Evolutionary conservation across 1,140 invertebrate genomes (phyloP), one percentile per base, ranked within the genome.

Genomic region (Magallana gigas): DNA sequence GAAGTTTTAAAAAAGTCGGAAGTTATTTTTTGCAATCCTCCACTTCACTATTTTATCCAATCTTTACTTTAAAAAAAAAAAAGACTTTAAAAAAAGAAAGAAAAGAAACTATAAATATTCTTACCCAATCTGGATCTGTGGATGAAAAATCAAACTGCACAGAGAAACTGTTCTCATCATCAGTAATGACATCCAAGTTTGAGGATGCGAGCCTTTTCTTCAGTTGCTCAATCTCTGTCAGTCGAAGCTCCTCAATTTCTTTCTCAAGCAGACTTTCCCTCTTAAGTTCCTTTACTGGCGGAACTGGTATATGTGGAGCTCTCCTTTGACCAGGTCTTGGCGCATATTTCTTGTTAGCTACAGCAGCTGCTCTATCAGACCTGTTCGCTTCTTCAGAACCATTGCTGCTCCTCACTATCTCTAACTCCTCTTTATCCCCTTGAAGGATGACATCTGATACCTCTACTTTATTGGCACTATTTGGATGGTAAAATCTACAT

Each of bases 111-210:
- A 57, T 16, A 1, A 4, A 18, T 18, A 12, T 80, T 86, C 87
- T 90, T 90, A 94, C 93, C 93, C 93, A 94, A 83, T 94, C 93
- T 59, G 93, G 93, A 88, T 94, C 93, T 68, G 88, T 89, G 76
- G 92, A 91, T 48, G 84, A 76, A 83, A 93, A 93, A 56, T 59
- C 57, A 16, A 92, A 60, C 62, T 88, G 84, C 57, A 86, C 90
- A 18, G 85, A 18, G 85, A 89, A 86, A 5, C 76, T 86, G 8
- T 90, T 89, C 11, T 86, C 62, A 80, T 48, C 68, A n/a, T 92
- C 89, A 58, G 68, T 83, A 9, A 91, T 29, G 5, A 88, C 82
- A 64, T 58, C 84, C 48, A 91, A 76, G 48, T 89, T 91, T 29
- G 88, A 88, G n/a, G 83, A 90, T 29, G 91, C 89, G 80, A 92